Evolutionary conservation across 1,140 invertebrate species (phyloP), one percentile per base, ranked within the genome.

Genomic region (Kradibia gibbosae): DNA sequence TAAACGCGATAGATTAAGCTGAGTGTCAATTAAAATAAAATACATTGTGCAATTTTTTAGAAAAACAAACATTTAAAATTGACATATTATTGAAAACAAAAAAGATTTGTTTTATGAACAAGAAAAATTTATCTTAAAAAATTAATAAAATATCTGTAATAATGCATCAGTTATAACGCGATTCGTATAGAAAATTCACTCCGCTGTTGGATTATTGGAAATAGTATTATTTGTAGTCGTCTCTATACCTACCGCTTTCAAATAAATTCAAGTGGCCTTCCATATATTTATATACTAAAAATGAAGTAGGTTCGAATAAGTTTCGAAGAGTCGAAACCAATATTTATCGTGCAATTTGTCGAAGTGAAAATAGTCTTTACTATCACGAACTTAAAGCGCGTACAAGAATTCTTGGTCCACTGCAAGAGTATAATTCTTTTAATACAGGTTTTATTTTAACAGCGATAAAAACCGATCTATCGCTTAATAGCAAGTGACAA

Each of bases 391-490:
- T 5, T 67, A 39, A 67, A 36, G 62, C 62, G 34, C 34, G 60
- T 13, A 13, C 25, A 17, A 34, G 25, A 22, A 10, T 55, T 72
- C 67, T 67, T 53, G 78, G 78, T 79, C 60, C 8, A 28, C 78
- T 67, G 31, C 78, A 79, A 67, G 53, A 57, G 65, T 31, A 53
- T 53, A 70, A 78, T 78, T 48, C 77, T 57, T 45, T 28, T 28
- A 71, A 65, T 31, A 34, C 65, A 10, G 22, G 25, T 39, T 45
- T 45, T 62, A 31, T 80, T 80, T 80, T 80, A 80, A 74, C 85
- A 84, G 82, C 83, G 84, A 85, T 85, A 72, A 85, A n/a, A 85
- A 85, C 82, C 85, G 80, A 50, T 84, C 84, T 82, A 89, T 88
- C 86, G 78, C 17, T 45, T 15, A 0, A 34, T 67, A 5, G n/a